Evolutionary conservation across 1,140 invertebrate genomes (phyloP).

Genomic region (Neuroterus valhalla): DNA sequence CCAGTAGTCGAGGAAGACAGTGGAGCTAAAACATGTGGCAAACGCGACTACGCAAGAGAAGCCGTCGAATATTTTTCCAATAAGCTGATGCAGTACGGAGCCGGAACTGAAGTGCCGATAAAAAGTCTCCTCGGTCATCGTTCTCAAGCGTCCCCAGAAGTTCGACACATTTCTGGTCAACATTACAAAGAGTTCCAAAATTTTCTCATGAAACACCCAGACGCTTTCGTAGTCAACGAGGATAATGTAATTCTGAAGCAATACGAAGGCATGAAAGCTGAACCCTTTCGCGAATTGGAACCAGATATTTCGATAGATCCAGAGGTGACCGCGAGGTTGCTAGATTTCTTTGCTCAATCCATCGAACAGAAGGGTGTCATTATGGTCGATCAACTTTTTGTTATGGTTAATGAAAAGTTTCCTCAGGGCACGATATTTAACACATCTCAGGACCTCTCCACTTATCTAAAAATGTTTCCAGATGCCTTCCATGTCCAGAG

Average conservation of each 20-base stretch:
- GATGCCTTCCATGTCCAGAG: slow-evolving; percentile 93
- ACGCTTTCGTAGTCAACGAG: slow-evolving; percentile 91
- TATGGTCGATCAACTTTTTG: slow-evolving; percentile 90
- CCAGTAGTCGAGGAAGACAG: slow-evolving; percentile 73
- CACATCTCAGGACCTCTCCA: slow-evolving; percentile 88
- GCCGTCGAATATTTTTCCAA: slow-evolving; percentile 96
- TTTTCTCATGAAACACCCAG: slow-evolving; percentile 89
- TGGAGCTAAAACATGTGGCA: slow-evolving; percentile 74
- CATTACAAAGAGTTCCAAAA: slow-evolving; percentile 96
- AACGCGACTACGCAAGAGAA: slow-evolving; percentile 92
- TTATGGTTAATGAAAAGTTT: slow-evolving; percentile 85
- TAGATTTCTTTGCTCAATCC: slow-evolving; percentile 86
- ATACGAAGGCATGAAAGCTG: slow-evolving; percentile 76
- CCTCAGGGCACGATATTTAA: slow-evolving; percentile 90
- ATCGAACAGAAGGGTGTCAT: slow-evolving; percentile 87
- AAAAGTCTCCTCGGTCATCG: slow-evolving; percentile 94
- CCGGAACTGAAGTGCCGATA: slow-evolving; percentile 93
- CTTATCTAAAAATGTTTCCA: slow-evolving; percentile 92
- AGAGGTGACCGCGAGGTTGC: slow-evolving; percentile 83
- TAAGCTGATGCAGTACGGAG: slow-evolving; percentile 92
- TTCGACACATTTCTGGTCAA: slow-evolving; percentile 94
- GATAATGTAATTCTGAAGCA: slow-evolving; percentile 87
- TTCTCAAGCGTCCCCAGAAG: slow-evolving; percentile 95
- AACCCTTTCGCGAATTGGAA: slow-evolving; percentile 73
- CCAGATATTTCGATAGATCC: slow-evolving; percentile 84